Percentiles rank a stretch among this genome's conserved stretches.
Conservation (phyloP, 2,113 vertebrate genomes). For the Dicentrarchus labrax region DNA sequence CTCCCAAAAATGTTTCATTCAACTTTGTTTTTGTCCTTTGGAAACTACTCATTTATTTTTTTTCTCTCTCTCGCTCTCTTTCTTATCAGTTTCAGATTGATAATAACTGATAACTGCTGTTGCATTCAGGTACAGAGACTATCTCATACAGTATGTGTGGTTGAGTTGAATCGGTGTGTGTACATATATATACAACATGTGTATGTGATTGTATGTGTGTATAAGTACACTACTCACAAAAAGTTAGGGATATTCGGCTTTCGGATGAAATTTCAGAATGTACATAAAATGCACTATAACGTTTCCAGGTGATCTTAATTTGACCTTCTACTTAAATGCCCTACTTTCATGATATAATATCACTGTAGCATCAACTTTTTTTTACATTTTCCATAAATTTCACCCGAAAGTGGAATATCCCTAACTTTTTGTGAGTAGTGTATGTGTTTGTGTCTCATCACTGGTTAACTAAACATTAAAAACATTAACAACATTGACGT, state of each 20-base stretch:
- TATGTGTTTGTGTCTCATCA: not conserved
- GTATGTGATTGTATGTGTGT: not conserved
- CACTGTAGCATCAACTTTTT: too few relatives aligned
- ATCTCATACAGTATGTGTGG: not conserved
- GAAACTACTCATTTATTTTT: not conserved
- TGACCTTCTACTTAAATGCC: too few relatives aligned
- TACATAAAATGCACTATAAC: too few relatives aligned
- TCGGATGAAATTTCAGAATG: too few relatives aligned
- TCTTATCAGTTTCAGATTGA: not conserved
- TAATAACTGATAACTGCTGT: not conserved
- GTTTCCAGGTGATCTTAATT: too few relatives aligned
- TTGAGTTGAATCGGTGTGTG: not conserved
- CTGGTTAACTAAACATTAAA: not conserved
- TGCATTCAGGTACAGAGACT: not conserved
- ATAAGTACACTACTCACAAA: too few relatives aligned
- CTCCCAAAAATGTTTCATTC: constrained; percentile 14
- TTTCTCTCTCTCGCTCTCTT: not conserved
- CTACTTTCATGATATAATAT: too few relatives aligned
- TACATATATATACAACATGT: not conserved
- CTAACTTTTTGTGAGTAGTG: too few relatives aligned
- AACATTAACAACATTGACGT: not conserved
- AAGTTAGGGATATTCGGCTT: too few relatives aligned
- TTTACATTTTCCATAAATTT: too few relatives aligned
- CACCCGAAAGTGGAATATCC: too few relatives aligned
- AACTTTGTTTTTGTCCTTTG: constrained; percentile 27